phyloP scores from a whole-genome alignment of 2,113 vertebrate species.

The Antigone vipio region DNA sequence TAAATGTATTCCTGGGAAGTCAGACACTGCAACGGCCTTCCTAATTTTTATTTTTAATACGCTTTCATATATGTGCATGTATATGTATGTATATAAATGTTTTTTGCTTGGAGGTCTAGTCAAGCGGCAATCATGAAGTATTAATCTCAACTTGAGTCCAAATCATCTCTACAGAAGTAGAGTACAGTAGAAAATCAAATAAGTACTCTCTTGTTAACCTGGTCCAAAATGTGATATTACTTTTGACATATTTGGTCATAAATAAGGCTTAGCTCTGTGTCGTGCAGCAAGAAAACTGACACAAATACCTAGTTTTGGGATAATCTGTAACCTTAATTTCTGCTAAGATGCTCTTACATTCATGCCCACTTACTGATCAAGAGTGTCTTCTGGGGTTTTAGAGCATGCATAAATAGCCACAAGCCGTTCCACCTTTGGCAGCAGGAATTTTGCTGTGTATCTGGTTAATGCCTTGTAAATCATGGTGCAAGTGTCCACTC shows the following conservation, averaged over 20 bases:
- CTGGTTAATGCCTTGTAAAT: background rate
- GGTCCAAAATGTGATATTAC: background rate
- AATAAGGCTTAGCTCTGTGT: background rate
- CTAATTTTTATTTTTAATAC: background rate
- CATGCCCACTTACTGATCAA: background rate
- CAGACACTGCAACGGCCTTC: background rate
- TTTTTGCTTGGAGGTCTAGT: background rate
- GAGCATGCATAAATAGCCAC: background rate
- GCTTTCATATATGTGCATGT: background rate
- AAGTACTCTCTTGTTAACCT: background rate
- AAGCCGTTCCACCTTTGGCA: background rate
- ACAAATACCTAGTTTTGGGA: background rate
- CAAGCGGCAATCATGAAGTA: background rate
- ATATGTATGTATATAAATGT: background rate
- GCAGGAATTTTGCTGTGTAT: background rate
- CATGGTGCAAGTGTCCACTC: background rate
- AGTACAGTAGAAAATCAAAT: background rate
- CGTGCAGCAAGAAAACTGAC: accelerated
- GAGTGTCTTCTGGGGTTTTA: background rate
- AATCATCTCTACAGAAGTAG: background rate
- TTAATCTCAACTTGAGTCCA: background rate
- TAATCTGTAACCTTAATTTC: background rate
- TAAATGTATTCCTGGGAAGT: background rate
- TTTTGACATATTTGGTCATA: background rate
- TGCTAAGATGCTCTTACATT: background rate